Base-by-base conservation (phyloP, 2,797 vertebrate species). In the Chiroxiphia lanceolata region DNA sequence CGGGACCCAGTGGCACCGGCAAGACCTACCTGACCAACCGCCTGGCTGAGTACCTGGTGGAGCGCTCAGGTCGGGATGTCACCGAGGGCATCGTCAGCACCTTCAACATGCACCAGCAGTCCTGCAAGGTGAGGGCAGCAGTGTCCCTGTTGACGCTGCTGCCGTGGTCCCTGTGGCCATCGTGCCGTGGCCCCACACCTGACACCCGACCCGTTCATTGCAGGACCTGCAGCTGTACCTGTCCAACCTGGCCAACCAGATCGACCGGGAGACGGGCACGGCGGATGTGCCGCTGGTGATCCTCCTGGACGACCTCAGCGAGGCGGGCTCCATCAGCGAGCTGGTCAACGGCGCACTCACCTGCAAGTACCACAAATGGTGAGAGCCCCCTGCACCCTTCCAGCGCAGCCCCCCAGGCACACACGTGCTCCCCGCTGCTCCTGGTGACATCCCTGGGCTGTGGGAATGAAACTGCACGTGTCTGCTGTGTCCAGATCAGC, bases 321-420 rank as follows among this genome's bases (percentile, higher is more conserved):
- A 99, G 81, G 96, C 98, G 0, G 97, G 98, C 5, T 98, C 98
- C 83, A 98, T 99, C 96, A 99, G 99, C 1, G 99, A 99, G 95
- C 98, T 99, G 2, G 98, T 99, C 93, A 99, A 99, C 0, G 99
- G 99, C 6, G 99, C 99, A 0, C 98, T 99, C 69, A 99, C 99
- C 90, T 99, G 99, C 99, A 99, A 99, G 97, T 99, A 99, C 95
- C 99, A 99, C 96, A 99, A 99, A 98, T 99, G 99, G 99, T 99
- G 96, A 98, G 98, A 70, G 8, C 36, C 16, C 3, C 2, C 21
- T 15, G 82, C 25, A 7, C 21, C 19, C 50, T 16, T 59, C 47
- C 0, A 0, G 20, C 0, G 0, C 47, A 7, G 51, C 13, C 63
- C 48, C 50, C 21, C 0, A 2, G 48, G 47, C 50, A 34, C 15